Evolutionary conservation across 2,888 invertebrate genomes (phyloP), one percentile per base, ranked within the genome.

Genomic region (Schrankia costaestrigalis): DNA sequence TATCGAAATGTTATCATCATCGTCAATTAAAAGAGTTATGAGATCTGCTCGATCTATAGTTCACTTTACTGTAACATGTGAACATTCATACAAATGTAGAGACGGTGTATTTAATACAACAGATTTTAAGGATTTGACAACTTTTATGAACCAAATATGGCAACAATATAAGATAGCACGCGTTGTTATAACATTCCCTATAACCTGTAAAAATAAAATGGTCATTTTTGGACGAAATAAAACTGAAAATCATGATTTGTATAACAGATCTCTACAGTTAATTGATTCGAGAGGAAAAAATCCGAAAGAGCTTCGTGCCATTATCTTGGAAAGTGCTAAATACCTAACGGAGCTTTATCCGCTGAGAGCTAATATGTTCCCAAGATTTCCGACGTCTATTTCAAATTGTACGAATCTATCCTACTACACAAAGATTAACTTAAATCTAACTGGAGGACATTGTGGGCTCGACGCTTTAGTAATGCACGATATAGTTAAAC

Each of bases 401-500:
- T 45, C 6, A 8, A 23, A 47, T 0, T 78, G 78, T 35, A 23
- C 52, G 1, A 43, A 55, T 4, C 46, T 70, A n/a, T 36, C 49
- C 11, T 45, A 58, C 11, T 72, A 68, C 30, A 26, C 55, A 3
- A 56, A 46, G 5, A 28, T 56, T 7, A 49, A 65, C 15, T 26
- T 38, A 1, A 44, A 43, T n/a, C 14, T 46, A 2, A 61, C 60
- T 2, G 38, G 46, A 15, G 61, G 64, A 1, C 66, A 48, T 13
- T 78, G 77, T 35, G 78, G 78, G 1, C 32, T 73, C 29, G 78
- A 78, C 10, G 74, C 64, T 3, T 39, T 78, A 30, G 36, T 74
- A 1, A 67, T 76, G 69, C 45, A 65, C 7, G 71, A 76, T 34
- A 43, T 65, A 6, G 31, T 77, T 0, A 34, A 50, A 2, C 34